Percentiles rank a stretch among this genome's conserved stretches.
Conservation (phyloP, 1,140 invertebrate genomes). For the Aphidius ervi region DNA sequence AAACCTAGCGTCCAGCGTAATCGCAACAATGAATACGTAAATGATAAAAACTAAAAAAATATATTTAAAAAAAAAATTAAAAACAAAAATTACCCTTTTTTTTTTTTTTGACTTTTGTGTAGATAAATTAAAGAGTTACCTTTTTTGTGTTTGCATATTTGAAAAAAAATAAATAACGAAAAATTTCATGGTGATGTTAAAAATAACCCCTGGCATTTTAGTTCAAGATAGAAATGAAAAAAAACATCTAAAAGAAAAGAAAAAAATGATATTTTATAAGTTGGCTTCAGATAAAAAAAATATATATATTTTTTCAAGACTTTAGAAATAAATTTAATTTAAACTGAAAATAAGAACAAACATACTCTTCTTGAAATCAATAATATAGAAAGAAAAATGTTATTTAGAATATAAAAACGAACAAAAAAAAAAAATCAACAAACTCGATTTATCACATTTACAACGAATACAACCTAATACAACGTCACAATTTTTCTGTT, state of each 20-base stretch:
- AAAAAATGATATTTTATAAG: no score
- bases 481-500: conserved; percentile 45
- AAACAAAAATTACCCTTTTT: neutral
- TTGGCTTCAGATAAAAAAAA: no score
- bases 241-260: no score
- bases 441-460: conserved; percentile 16
- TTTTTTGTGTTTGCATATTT: neutral
- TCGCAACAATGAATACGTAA: conserved; percentile 3
- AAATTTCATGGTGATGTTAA: no score
- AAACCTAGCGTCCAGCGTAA: neutral
- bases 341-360: no score
- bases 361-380: no score
- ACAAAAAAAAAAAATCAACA: conserved; percentile 10
- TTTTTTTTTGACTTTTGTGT: neutral
- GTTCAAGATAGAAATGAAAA: no score
- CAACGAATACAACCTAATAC: conserved; percentile 38
- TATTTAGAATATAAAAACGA: conserved; percentile 5
- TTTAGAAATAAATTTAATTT: no score
- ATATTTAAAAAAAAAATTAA: neutral
- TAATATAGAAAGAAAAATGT: neutral
- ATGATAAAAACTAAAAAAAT: neutral
- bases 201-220: no score
- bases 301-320: no score
- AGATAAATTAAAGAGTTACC: no score
- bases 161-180: neutral